Percentiles rank a stretch among this genome's conserved stretches.
Evolutionary conservation across 2,888 invertebrate genomes (phyloP).

Genomic region (Fragum fragum): DNA sequence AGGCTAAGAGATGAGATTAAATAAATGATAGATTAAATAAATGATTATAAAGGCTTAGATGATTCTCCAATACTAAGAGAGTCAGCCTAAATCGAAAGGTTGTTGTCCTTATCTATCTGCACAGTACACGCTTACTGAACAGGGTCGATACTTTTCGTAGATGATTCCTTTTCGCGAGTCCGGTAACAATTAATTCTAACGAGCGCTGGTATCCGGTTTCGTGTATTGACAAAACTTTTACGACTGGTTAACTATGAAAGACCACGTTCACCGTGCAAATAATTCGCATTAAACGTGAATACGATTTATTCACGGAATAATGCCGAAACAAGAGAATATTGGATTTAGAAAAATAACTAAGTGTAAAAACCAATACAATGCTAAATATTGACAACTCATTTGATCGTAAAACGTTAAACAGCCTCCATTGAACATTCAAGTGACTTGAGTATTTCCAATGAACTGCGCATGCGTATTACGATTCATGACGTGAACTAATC

Average conservation of each 20-base stretch:
- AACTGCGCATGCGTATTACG: background rate
- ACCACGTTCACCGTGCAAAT: background rate
- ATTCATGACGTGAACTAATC: background rate
- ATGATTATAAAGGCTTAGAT: no score
- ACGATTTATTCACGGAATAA: conserved; percentile 3
- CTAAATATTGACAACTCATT: background rate
- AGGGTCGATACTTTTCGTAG: no score
- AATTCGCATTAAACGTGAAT: conserved; percentile 1
- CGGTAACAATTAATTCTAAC: background rate
- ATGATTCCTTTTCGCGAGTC: no score
- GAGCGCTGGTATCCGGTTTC: background rate
- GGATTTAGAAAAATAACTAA: conserved; percentile 6
- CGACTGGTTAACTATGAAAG: background rate
- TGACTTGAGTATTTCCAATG: background rate
- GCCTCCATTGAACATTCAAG: background rate
- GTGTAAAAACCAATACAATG: conserved; percentile 3
- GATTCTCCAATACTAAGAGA: no score
- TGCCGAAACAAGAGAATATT: conserved; percentile 2
- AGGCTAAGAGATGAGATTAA: no score
- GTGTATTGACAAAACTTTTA: background rate
- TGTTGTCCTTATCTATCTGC: no score
- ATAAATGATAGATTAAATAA: no score
- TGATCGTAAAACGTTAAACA: conserved; percentile 6
- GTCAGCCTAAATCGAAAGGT: no score
- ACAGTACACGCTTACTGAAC: no score